These are phyloP conservation scores for Phyllotreta cruciferae DNA, from an alignment of 2,888 invertebrate genomes.

Conservation along the genomic window DNA sequence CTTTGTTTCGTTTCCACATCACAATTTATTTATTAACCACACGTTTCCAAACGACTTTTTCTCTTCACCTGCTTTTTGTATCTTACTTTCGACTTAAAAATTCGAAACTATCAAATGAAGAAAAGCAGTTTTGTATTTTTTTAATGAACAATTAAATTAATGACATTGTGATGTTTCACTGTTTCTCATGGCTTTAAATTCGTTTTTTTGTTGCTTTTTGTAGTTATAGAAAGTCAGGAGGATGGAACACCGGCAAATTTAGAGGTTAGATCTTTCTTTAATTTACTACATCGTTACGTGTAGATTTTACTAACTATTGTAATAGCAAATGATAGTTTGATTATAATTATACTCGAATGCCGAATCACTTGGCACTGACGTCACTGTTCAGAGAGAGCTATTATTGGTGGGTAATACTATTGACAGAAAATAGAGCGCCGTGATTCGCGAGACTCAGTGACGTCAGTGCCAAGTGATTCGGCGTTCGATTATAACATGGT, in stretches of 20 bases:
- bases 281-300: slow-evolving; percentile 9
- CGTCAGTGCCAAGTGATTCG: too few species aligned
- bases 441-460: too few species aligned
- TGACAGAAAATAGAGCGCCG: too few species aligned
- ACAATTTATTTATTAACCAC: not conserved
- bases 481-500: too few species aligned
- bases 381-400: too few species aligned
- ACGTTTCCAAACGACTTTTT: too few species aligned
- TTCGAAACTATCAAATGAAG: not conserved
- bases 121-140: slow-evolving; percentile 5
- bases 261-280: slow-evolving; percentile 55
- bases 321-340: slow-evolving; percentile 1
- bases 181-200: slow-evolving; percentile 49
- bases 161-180: slow-evolving; percentile 35
- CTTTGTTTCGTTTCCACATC: not conserved
- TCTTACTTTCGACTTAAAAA: not conserved
- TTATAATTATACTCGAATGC: too few species aligned
- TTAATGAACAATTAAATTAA: too few species aligned
- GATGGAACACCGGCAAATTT: slow-evolving; percentile 52
- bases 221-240: slow-evolving; percentile 58
- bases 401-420: too few species aligned
- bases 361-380: too few species aligned
- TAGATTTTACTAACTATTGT: too few species aligned
- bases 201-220: slow-evolving; percentile 55
- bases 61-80: not conserved